phyloP scores from a whole-genome alignment of 2,888 invertebrate genomes.

The Liopterus haemorrhoidalis region DNA sequence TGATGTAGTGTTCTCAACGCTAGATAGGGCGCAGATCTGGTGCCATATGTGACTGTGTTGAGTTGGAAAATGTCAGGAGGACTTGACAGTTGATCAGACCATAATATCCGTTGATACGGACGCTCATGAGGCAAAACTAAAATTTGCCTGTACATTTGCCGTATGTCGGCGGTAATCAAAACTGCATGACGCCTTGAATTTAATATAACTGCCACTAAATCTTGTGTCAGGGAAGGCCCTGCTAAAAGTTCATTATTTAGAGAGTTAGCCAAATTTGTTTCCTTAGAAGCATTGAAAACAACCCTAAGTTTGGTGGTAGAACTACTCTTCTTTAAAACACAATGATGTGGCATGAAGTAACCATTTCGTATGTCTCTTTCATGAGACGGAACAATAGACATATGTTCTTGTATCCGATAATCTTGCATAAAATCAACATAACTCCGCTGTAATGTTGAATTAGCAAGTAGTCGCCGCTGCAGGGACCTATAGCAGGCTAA shows the following conservation, averaged over 20 bases:
- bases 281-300: background rate
- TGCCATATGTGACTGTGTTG: slow-evolving; percentile 12
- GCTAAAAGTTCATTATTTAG: slow-evolving; percentile 2
- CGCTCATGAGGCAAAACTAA: slow-evolving; percentile 18
- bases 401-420: too few relatives aligned
- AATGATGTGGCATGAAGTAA: too few relatives aligned
- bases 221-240: slow-evolving; percentile 14
- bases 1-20: slow-evolving; percentile 13
- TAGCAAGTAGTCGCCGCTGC: too few relatives aligned
- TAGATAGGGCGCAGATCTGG: slow-evolving; percentile 6
- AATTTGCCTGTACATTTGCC: slow-evolving; percentile 28
- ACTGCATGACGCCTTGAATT: slow-evolving; percentile 7
- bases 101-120: slow-evolving; percentile 20
- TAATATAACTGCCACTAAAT: slow-evolving; percentile 10
- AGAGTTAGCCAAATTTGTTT: background rate
- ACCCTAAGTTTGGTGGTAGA: too few relatives aligned
- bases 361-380: too few relatives aligned
- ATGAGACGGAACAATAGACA: too few relatives aligned
- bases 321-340: too few relatives aligned
- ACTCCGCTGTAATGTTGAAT: too few relatives aligned
- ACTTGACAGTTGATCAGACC: slow-evolving; percentile 6
- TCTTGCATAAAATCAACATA: too few relatives aligned
- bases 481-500: too few relatives aligned
- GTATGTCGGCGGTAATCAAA: slow-evolving; percentile 15
- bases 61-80: slow-evolving; percentile 4